Conservation (phyloP, 1,140 invertebrate species). For the Zaprionus capensis region DNA sequence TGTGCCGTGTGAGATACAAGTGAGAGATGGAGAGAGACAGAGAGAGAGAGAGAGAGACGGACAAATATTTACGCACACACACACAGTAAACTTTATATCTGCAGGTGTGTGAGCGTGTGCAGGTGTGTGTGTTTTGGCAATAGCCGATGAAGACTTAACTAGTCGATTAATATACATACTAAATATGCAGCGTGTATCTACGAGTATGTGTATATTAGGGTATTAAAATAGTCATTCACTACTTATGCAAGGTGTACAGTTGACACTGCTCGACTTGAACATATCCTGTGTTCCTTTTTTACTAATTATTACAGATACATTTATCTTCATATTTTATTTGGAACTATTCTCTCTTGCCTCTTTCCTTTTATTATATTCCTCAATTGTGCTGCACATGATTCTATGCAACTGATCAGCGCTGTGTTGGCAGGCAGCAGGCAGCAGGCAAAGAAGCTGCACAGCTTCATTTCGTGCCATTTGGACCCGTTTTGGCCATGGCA, state of each 20-base stretch:
- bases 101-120: background rate
- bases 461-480: background rate
- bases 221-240: background rate
- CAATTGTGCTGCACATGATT: background rate
- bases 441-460: background rate
- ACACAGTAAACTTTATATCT: background rate
- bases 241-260: background rate
- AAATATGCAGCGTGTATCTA: background rate
- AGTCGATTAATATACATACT: background rate
- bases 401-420: background rate
- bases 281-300: background rate
- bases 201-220: background rate
- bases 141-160: conserved; percentile 2
- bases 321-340: background rate
- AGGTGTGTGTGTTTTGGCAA: background rate
- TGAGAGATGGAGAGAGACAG: background rate
- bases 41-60: too few relatives aligned
- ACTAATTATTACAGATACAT: background rate
- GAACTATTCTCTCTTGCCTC: background rate
- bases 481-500: conserved; percentile 15
- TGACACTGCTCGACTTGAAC: background rate
- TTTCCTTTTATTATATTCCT: background rate
- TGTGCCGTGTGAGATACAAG: background rate
- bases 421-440: background rate
- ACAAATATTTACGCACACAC: conserved; percentile 4